phyloP scores from a whole-genome alignment of 1,140 invertebrate genomes.

The Mamestra configurata region DNA sequence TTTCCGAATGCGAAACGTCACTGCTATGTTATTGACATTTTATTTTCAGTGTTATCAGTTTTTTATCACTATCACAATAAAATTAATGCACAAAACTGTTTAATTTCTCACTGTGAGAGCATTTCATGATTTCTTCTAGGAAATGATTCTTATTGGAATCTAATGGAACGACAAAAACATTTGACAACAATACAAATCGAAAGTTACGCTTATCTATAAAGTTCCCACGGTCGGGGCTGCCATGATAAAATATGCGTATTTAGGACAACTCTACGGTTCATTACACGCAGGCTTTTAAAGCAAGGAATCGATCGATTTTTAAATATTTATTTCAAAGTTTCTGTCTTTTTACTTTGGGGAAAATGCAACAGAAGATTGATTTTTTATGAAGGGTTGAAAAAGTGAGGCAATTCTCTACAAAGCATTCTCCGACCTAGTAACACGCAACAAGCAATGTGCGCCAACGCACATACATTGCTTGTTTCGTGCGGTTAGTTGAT shows the following conservation, averaged over 20 bases:
- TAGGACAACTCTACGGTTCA: conserved; percentile 66
- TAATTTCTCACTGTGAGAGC: conserved; percentile 25
- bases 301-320: not conserved
- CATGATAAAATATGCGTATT: conserved; percentile 65
- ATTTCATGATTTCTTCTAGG: conserved; percentile 55
- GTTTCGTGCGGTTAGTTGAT: too few species aligned
- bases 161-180: conserved; percentile 64
- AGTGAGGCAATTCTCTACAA: too few species aligned
- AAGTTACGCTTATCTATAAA: conserved; percentile 66
- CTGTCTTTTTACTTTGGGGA: too few species aligned
- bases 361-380: too few species aligned
- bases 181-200: conserved; percentile 64
- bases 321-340: not conserved
- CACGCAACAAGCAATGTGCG: too few species aligned
- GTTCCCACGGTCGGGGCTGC: conserved; percentile 74
- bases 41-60: conserved; percentile 68
- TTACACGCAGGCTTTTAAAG: conserved; percentile 50
- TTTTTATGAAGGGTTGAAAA: too few species aligned
- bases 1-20: conserved; percentile 81
- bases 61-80: conserved; percentile 60
- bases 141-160: conserved; percentile 66
- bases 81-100: not conserved
- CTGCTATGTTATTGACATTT: conserved; percentile 79
- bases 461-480: too few species aligned
- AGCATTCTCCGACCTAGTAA: too few species aligned